phyloP scores from a whole-genome alignment of 2,113 vertebrate genomes.

The Hippocampus barbouri region DNA sequence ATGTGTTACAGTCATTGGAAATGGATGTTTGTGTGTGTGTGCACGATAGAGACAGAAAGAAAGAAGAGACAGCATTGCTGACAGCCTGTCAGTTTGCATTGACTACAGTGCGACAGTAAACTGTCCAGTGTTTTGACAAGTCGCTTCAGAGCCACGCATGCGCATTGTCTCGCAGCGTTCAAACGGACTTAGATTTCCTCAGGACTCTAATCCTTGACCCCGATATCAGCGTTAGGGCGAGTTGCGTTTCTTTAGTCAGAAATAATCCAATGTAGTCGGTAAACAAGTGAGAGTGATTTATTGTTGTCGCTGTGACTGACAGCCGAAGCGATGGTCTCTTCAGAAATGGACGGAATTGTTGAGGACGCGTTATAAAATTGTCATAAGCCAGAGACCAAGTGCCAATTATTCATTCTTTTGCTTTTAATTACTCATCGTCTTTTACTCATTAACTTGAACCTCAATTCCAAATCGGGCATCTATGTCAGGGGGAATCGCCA shows the following conservation, averaged over 20 bases:
- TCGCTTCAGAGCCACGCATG: conserved; percentile 18
- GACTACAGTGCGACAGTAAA: conserved; percentile 45
- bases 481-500: neutral
- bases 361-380: neutral
- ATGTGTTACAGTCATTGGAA: neutral
- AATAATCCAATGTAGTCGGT: neutral
- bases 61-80: conserved; percentile 42
- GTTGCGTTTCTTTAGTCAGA: neutral
- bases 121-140: conserved; percentile 51
- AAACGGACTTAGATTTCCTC: neutral
- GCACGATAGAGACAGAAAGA: neutral
- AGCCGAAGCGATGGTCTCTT: neutral
- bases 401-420: neutral
- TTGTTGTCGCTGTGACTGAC: conserved; percentile 18
- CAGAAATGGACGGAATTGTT: neutral
- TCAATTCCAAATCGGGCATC: neutral
- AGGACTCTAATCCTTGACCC: neutral
- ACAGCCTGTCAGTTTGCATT: conserved; percentile 59
- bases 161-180: conserved; percentile 15
- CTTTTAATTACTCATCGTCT: neutral
- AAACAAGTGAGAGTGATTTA: conserved; percentile 9
- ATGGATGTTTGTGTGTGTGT: neutral
- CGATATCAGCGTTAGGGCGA: neutral
- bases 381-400: conserved; percentile 1
- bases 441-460: neutral